A percentile compares a stretch with the other conserved stretches of the same genome.
Conservation (phyloP, 2,113 vertebrate species). For the Tringa solitaria region DNA sequence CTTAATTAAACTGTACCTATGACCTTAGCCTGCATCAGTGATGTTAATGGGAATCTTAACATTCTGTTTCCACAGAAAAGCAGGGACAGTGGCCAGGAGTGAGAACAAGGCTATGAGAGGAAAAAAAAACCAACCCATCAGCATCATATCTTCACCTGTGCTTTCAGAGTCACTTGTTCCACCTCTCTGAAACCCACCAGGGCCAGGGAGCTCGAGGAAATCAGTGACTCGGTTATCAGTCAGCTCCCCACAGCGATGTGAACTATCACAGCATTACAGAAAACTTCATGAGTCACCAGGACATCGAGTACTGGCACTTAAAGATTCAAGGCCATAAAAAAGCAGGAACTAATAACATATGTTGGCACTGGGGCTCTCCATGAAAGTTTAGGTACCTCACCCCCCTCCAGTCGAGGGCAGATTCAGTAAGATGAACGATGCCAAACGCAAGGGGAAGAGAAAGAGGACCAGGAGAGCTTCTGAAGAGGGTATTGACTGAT, state of each 20-base stretch:
- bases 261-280: background rate
- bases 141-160: background rate
- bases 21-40: background rate
- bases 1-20: background rate
- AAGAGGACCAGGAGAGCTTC: background rate
- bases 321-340: background rate
- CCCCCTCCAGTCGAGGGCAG: background rate
- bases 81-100: background rate
- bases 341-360: background rate
- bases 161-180: background rate
- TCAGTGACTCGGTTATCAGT: background rate
- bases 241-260: background rate
- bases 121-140: background rate
- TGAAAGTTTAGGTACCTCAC: background rate
- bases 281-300: background rate
- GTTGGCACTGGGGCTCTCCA: background rate
- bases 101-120: background rate
- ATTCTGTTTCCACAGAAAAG: background rate
- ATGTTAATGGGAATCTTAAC: background rate
- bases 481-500: no score
- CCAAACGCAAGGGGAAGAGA: background rate
- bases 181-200: background rate
- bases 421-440: background rate
- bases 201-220: background rate
- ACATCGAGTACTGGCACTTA: background rate